Conservation (phyloP, 2,888 invertebrate genomes). For the Sinotaia quadrata region DNA sequence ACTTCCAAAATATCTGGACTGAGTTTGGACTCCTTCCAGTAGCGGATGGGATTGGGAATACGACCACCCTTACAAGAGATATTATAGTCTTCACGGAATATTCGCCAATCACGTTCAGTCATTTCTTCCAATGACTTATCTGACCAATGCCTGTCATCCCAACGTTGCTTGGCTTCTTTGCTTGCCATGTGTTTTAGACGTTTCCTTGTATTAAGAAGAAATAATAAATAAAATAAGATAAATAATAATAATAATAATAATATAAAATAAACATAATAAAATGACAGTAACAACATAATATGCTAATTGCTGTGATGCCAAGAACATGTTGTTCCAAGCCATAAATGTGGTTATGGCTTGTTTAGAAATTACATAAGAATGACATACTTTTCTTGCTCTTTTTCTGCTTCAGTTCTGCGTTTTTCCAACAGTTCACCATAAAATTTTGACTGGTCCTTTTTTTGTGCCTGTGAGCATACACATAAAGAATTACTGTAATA, state of each 20-base stretch:
- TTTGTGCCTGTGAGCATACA: slow-evolving; percentile 67
- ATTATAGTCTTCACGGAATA: slow-evolving; percentile 99
- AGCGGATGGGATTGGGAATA: slow-evolving; percentile 95
- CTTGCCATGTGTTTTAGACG: slow-evolving; percentile 92
- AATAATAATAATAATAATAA: slow-evolving; percentile 11
- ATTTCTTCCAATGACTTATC: slow-evolving; percentile 94
- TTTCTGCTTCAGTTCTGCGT: slow-evolving; percentile 94
- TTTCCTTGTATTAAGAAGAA: too few relatives aligned
- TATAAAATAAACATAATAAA: too few relatives aligned
- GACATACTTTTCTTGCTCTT: slow-evolving; percentile 88
- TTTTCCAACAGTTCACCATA: slow-evolving; percentile 96
- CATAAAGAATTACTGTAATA: too few relatives aligned
- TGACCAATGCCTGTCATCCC: slow-evolving; percentile 98
- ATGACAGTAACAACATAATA: too few relatives aligned
- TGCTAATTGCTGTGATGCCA: too few relatives aligned
- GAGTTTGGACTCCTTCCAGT: slow-evolving; percentile 90
- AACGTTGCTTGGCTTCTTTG: slow-evolving; percentile 97
- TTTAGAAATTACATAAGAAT: too few relatives aligned
- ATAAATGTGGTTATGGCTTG: too few relatives aligned
- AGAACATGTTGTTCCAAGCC: too few relatives aligned
- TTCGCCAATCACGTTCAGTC: slow-evolving; percentile 99
- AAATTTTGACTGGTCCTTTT: slow-evolving; percentile 93
- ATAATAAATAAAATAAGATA: slow-evolving; percentile 11
- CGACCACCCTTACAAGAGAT: slow-evolving; percentile 97
- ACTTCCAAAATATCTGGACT: slow-evolving; percentile 93